Base-by-base conservation (phyloP, 2,113 vertebrate species). In the Catharus fuscescens region DNA sequence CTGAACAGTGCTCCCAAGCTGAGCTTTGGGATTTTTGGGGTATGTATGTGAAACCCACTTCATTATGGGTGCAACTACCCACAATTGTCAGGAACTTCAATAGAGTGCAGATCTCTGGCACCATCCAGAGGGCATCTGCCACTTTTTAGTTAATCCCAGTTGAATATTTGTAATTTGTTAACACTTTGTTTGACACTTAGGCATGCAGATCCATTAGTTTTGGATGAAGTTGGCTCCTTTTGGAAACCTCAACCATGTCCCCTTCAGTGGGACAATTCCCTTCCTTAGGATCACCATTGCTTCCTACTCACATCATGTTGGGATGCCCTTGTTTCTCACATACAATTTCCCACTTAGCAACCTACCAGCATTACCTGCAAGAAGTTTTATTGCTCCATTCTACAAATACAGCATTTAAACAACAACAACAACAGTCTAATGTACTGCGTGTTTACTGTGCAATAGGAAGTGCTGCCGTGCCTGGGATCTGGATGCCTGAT, bases 291-390 rank as follows among this genome's bases (percentile, higher is more conserved):
- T 74, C 42, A n/a, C 52, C 26, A 11, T 13, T 78, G 48, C 61
- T 72, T 80, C 48, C 85, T 36, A 0, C 11, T 69, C 44, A 2
- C 0, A 0, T 25, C 12, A 0, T 11, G 8, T 5, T 67, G 50
- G 44, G n/a, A 26, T 90, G 19, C 36, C 10, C 31, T 54, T 5
- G 5, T 45, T 84, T 72, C 57, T 82, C 3, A 2, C 6, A 0
- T 40, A 26, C 9, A 0, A 59, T 85, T 86, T 45, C 8, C 29
- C 16, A 9, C 24, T 36, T 72, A 29, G 36, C 17, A 66, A 8
- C 32, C 31, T 74, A 53, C 26, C 28, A 60, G 21, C 32, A 23
- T 64, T 52, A 40, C 25, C 44, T 81, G 56, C n/a, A 40, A 29
- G 36, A 40, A 5, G 8, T 48, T 60, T 14, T 40, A 38, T 29